phyloP scores from a whole-genome alignment of 2,888 invertebrate genomes.

The Pandemis heparana region DNA sequence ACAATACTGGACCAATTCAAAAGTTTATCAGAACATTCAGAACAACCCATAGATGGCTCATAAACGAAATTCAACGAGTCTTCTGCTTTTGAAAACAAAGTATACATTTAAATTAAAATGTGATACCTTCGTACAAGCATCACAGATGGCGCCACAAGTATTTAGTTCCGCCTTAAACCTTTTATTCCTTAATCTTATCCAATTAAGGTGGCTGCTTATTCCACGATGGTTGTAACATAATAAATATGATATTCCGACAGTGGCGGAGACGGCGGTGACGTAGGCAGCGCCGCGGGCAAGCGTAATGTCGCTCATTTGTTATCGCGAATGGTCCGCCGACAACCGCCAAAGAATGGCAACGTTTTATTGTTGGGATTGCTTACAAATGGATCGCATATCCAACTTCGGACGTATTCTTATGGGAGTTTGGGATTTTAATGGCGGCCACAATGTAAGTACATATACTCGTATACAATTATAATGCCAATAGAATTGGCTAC shows the following conservation, averaged over 20 bases:
- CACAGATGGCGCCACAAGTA: too few species aligned
- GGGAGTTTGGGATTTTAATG: constrained; percentile 46
- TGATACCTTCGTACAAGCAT: too few species aligned
- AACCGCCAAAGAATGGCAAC: constrained; percentile 73
- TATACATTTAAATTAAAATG: too few species aligned
- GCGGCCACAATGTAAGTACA: constrained; percentile 30
- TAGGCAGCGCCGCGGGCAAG: constrained; percentile 62
- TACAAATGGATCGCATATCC: constrained; percentile 75
- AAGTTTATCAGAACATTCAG: too few species aligned
- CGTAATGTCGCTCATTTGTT: constrained; percentile 80
- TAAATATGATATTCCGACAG: constrained; percentile 18
- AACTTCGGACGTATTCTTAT: constrained; percentile 54
- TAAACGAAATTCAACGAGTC: too few species aligned
- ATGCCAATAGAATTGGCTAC: too few species aligned
- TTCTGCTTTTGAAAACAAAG: too few species aligned
- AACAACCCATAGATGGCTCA: too few species aligned
- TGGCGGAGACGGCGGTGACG: constrained; percentile 52
- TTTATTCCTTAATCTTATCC: not conserved
- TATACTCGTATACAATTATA: not conserved
- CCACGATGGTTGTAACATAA: not conserved
- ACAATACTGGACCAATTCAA: too few species aligned
- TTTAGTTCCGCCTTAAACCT: too few species aligned
- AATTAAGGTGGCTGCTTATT: not conserved
- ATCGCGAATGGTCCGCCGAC: constrained; percentile 73
- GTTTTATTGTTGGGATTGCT: constrained; percentile 78